Base-by-base conservation (phyloP, 2,888 invertebrate genomes). In the Yponomeuta evonymella region DNA sequence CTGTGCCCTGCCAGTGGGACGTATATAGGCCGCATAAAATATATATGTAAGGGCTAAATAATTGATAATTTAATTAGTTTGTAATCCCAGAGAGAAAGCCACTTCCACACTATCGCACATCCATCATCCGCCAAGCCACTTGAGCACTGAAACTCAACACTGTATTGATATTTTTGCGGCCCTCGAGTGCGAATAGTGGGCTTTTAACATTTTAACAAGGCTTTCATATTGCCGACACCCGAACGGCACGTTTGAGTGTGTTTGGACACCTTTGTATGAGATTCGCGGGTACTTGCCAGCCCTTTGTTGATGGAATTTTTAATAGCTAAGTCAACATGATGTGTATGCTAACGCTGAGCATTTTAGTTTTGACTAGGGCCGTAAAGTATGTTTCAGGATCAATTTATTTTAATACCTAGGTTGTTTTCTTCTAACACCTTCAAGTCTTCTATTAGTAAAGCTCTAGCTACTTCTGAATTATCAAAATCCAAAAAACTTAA, bases 71-170 rank as follows among this genome's bases (percentile, higher is more conserved):
- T 23, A 23, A 23, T 4, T 1, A 5, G 33, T 33, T 33, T 33
- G 43, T 36, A 36, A 36, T 36, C 4, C 43, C 43, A 15, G 1
- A 12, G 1, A 58, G 64, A 48, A 65, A 65, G 65, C 65, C 65
- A 9, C 48, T 66, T 67, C 67, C 51, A 51, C 58, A 64, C 15
- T 12, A 67, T 23, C 48, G 23, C 5, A 58, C 51, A 58, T 58
- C 51, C 15, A 58, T 58, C 51, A 65, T 73, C 67, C 70, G 70
- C 43, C 43, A 65, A 65, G 70, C 67, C 75, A 73, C 75, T 74
- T 73, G 72, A 74, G 73, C 73, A 72, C 72, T 72, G 71, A 71
- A 73, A 75, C 72, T 51, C 43, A 70, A 74, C 73, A 72, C 74
- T 70, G 72, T 75, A 74, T 73, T 70, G 73, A 70, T 70, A 63